These are phyloP conservation scores for Ischnus inquisitorius DNA, from an alignment of 2,888 invertebrate genomes.

Conservation along the genomic window DNA sequence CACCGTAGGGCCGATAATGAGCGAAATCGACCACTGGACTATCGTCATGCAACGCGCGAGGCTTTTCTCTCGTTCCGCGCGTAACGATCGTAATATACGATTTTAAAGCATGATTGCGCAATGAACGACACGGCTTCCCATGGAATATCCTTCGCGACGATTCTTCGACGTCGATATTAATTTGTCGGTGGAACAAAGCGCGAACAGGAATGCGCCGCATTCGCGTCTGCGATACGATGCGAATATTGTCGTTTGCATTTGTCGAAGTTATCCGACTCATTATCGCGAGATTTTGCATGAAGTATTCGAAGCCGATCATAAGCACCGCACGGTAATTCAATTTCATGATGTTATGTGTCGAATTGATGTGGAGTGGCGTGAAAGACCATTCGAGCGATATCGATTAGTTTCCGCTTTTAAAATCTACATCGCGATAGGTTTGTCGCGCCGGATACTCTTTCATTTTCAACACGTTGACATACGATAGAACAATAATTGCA, in stretches of 20 bases:
- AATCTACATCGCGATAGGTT: neutral
- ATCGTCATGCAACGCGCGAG: constrained; percentile 7
- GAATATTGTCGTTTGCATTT: no score
- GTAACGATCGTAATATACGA: constrained; percentile 4
- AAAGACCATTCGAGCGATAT: neutral
- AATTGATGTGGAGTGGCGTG: neutral
- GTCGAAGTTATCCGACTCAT: no score
- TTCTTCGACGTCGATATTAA: no score
- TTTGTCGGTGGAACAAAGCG: no score
- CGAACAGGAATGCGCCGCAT: no score
- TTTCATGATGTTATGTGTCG: neutral
- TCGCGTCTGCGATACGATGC: no score
- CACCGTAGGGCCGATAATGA: constrained; percentile 56
- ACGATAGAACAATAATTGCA: no score
- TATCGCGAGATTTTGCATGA: no score
- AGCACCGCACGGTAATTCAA: neutral
- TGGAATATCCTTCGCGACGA: no score
- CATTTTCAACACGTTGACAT: neutral
- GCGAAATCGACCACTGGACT: constrained; percentile 22
- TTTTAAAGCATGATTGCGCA: neutral
- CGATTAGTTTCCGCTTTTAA: neutral
- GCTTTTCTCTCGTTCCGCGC: constrained; percentile 39
- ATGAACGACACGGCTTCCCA: neutral
- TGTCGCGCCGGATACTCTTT: neutral
- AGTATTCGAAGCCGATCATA: constrained; percentile 18